phyloP scores from a whole-genome alignment of 30 jellyfish, hydroid and myxozoan species.

The Mastigias papua region DNA sequence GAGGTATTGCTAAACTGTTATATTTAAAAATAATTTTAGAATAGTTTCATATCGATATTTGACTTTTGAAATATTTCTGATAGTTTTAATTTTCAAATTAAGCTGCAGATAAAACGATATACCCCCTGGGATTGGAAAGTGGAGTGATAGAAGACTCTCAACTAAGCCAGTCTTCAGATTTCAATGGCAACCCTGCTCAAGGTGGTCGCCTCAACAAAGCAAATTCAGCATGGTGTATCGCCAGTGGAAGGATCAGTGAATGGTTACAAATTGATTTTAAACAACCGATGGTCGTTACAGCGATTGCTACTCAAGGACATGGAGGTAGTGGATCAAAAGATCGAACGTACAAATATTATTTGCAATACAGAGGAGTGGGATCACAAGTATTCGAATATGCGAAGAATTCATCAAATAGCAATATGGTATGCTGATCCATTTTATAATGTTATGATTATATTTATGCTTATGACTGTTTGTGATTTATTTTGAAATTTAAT shows the following conservation, averaged over 20 bases:
- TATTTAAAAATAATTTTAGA: too few relatives aligned
- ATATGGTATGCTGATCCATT: constrained; percentile 5
- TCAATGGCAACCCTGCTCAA: constrained; percentile 16
- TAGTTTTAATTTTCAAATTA: not conserved
- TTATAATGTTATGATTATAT: not conserved
- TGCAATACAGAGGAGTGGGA: constrained; percentile 25
- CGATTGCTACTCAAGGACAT: constrained; percentile 72
- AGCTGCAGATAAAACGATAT: constrained; percentile 38
- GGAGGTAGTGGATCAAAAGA: constrained; percentile 14
- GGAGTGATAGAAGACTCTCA: constrained; percentile 46
- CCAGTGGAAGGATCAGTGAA: constrained; percentile 5
- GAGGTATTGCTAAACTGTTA: too few relatives aligned
- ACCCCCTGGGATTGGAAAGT: constrained; percentile 63
- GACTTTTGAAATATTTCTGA: not conserved
- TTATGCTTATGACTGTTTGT: too few relatives aligned
- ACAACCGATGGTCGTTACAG: constrained; percentile 54
- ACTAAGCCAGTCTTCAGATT: constrained; percentile 13
- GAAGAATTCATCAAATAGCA: not conserved
- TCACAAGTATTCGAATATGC: not conserved
- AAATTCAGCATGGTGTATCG: constrained; percentile 61
- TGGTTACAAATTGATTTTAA: constrained; percentile 60
- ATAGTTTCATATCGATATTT: not conserved
- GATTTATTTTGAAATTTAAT: too few relatives aligned
- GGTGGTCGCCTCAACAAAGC: constrained; percentile 23
- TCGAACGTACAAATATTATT: constrained; percentile 21